These are phyloP conservation scores for Sebastolobus altivelis DNA, from an alignment of 2,797 vertebrate genomes.

Conservation along the genomic window DNA sequence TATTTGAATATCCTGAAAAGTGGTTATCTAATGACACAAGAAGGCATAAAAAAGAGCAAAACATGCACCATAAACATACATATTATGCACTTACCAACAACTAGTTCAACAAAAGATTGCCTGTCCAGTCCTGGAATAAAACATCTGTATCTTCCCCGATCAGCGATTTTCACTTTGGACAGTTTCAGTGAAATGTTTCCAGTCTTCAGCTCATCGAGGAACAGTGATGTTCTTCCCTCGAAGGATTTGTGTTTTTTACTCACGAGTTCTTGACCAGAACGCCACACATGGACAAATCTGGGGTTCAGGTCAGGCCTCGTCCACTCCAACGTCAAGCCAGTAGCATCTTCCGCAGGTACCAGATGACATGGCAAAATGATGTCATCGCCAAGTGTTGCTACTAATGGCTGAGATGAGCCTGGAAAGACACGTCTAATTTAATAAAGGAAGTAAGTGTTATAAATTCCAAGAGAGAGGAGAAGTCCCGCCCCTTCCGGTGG, in stretches of 20 bases:
- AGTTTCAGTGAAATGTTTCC: conserved; percentile 53
- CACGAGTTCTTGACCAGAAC: neutral
- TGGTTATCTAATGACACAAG: no score
- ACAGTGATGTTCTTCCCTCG: conserved; percentile 50
- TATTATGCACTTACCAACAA: conserved; percentile 23
- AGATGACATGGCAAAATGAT: conserved; percentile 16
- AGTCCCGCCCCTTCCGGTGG: no score
- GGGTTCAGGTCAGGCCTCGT: neutral
- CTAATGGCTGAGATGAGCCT: conserved; percentile 8
- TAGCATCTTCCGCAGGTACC: conserved; percentile 7
- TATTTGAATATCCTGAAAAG: no score
- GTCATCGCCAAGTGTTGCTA: conserved; percentile 26
- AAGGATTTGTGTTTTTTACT: conserved; percentile 20
- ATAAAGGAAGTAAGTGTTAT: neutral
- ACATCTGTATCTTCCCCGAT: conserved; percentile 68
- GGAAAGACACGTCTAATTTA: neutral
- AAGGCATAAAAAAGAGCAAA: no score
- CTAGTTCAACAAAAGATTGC: neutral
- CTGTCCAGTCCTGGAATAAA: conserved; percentile 23
- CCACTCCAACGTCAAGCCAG: conserved; percentile 46
- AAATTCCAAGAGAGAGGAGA: no score
- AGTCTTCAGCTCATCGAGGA: conserved; percentile 21
- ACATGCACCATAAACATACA: neutral
- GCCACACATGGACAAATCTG: conserved; percentile 23
- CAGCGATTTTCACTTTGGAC: conserved; percentile 24